Evolutionary conservation across 2,797 vertebrate species (phyloP).

Genomic region (Thamnophis elegans): DNA sequence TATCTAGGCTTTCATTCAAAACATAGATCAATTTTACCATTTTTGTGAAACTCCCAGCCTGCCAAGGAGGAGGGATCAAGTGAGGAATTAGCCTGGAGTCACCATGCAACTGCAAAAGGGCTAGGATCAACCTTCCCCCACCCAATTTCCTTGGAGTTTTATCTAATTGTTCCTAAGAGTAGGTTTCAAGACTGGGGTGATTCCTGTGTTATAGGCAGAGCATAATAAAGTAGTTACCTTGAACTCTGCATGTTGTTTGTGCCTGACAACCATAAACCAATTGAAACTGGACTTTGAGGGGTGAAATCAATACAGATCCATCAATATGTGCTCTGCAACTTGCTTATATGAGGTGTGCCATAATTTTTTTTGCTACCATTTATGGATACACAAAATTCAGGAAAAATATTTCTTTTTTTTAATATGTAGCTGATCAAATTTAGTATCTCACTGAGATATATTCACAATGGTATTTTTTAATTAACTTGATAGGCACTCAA

Average conservation of each 20-base stretch:
- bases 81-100: not conserved
- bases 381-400: no score
- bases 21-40: not conserved
- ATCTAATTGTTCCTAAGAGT: not conserved
- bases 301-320: conserved; percentile 49
- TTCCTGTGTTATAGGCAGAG: not conserved
- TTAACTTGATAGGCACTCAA: not conserved
- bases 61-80: not conserved
- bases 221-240: not conserved
- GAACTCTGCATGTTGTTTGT: not conserved
- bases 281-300: not conserved
- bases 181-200: not conserved
- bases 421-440: not conserved
- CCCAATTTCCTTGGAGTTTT: not conserved
- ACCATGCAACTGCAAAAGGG: not conserved
- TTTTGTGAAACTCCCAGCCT: not conserved
- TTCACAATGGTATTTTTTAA: not conserved
- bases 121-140: not conserved
- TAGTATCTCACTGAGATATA: not conserved
- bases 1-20: not conserved
- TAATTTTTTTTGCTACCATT: not conserved
- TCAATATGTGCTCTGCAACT: not conserved
- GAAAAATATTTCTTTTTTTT: not conserved
- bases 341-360: not conserved
- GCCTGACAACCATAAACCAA: not conserved